phyloP scores from a whole-genome alignment of 92 coral and sea anemone genomes.

The Zoanthus sansibaricus region DNA sequence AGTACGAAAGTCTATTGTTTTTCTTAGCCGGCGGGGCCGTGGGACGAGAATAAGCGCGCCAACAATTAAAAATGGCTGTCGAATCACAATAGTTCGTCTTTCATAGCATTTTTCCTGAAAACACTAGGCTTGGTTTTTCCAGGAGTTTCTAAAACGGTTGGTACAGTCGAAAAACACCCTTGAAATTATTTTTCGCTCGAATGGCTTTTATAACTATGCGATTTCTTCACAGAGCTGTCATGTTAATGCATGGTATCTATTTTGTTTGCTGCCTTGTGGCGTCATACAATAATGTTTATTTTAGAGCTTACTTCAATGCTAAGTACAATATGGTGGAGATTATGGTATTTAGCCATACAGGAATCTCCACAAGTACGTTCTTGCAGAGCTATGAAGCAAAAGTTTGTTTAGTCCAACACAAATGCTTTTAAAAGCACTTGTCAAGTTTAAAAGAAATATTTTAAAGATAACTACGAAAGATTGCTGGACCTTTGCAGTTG shows the following conservation, averaged over 20 bases:
- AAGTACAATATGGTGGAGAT: constrained; percentile 32
- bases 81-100: background rate
- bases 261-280: constrained; percentile 36
- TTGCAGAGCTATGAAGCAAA: background rate
- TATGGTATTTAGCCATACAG: constrained; percentile 17
- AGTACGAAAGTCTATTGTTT: too few species aligned
- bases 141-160: background rate
- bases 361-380: background rate
- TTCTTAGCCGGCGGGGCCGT: too few species aligned
- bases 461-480: background rate
- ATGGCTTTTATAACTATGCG: too few species aligned
- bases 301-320: constrained; percentile 43
- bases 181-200: background rate
- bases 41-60: background rate
- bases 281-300: constrained; percentile 36
- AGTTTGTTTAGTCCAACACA: background rate
- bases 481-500: background rate
- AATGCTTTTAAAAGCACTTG: too few species aligned
- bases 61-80: background rate
- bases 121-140: background rate
- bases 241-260: background rate
- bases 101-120: background rate
- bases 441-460: too few species aligned
- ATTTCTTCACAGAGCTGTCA: constrained; percentile 24
- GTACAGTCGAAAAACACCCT: background rate